Percentiles rank a stretch among this genome's conserved stretches.
These are phyloP conservation scores for Zoanthus sociatus DNA, from an alignment of 92 coral and sea anemone species.

Conservation along the genomic window DNA sequence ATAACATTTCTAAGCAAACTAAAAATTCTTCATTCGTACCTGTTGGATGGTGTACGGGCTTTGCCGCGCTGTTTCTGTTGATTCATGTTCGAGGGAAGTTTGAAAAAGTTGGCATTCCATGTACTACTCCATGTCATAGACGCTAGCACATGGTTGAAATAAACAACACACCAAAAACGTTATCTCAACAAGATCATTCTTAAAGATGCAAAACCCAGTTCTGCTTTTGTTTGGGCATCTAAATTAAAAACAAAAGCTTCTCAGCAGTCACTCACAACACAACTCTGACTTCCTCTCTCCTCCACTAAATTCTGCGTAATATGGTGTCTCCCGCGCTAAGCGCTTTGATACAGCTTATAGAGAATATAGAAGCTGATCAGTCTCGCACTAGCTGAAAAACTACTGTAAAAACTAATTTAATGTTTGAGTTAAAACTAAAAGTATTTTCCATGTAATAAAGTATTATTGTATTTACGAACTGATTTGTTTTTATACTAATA, in stretches of 20 bases:
- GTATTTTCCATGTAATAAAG: not conserved
- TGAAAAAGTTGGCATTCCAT: constrained; percentile 79
- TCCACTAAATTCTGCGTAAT: constrained; percentile 80
- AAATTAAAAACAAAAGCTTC: constrained; percentile 67
- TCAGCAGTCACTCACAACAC: constrained; percentile 68
- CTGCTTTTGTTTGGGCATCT: constrained; percentile 62
- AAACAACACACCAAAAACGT: constrained; percentile 30
- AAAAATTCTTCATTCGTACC: constrained; percentile 52
- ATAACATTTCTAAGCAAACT: constrained; percentile 9
- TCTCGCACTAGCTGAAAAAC: not conserved
- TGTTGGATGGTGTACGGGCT: constrained; percentile 80
- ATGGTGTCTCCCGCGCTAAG: constrained; percentile 80
- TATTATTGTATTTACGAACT: not conserved
- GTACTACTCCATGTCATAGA: constrained; percentile 51
- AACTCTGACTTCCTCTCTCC: constrained; percentile 79
- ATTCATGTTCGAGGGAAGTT: constrained; percentile 85
- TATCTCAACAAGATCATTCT: constrained; percentile 31
- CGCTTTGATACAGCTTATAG: constrained; percentile 36
- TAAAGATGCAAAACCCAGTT: constrained; percentile 61
- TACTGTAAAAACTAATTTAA: not conserved
- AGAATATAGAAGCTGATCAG: constrained; percentile 47
- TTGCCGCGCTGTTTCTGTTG: constrained; percentile 73
- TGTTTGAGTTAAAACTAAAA: not conserved
- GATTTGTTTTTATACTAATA: no score
- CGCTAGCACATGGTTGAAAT: constrained; percentile 37